A percentile compares a stretch with the other conserved stretches of the same genome.
These are phyloP conservation scores for Haemorhous mexicanus DNA, from an alignment of 2,113 vertebrate genomes.

Conservation along the genomic window DNA sequence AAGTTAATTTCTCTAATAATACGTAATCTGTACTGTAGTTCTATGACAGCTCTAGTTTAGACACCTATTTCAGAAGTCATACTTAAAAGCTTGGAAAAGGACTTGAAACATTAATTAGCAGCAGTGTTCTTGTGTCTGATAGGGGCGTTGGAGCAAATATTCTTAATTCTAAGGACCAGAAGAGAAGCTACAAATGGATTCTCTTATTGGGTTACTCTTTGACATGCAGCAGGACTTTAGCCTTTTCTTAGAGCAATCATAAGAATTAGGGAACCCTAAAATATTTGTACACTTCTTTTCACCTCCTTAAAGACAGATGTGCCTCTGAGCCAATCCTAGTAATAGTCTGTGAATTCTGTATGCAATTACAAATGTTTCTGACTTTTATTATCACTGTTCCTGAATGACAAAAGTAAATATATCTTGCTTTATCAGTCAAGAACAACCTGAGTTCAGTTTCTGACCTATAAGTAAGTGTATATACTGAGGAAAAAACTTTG, in stretches of 20 bases:
- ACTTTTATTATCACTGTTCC: not conserved
- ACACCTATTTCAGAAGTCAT: not conserved
- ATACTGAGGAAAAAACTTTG: not conserved
- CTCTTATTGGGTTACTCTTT: not conserved
- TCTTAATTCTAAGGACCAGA: not conserved
- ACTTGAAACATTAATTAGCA: not conserved
- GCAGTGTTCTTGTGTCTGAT: not conserved
- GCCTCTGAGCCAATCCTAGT: not conserved
- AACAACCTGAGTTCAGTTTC: not conserved
- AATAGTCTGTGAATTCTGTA: not conserved
- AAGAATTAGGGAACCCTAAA: not conserved
- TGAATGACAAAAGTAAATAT: not conserved
- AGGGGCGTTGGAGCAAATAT: rapidly evolving
- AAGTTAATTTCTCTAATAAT: conserved; percentile 31
- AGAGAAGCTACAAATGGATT: not conserved
- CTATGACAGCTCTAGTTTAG: not conserved
- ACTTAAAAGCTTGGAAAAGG: not conserved
- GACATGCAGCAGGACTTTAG: not conserved
- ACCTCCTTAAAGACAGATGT: not conserved
- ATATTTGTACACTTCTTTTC: not conserved
- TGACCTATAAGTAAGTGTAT: not conserved
- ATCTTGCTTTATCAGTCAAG: not conserved
- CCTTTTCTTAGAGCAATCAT: not conserved
- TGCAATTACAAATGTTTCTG: not conserved
- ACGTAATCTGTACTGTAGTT: not conserved